Conservation (phyloP, 2,113 vertebrate species). For the Saguinus midas region DNA sequence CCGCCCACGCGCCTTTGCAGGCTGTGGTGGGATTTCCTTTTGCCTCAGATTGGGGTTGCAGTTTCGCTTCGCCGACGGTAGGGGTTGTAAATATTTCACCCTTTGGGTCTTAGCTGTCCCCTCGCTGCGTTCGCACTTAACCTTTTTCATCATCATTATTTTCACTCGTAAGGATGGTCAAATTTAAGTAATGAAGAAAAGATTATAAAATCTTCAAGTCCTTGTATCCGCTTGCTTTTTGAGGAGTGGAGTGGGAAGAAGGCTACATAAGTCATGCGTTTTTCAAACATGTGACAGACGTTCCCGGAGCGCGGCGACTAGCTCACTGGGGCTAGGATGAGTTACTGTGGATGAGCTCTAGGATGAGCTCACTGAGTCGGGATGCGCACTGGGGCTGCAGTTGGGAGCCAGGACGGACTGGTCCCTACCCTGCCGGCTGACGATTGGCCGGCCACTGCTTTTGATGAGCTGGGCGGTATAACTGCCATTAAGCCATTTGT, state of each 20-base stretch:
- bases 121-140: background rate
- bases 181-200: background rate
- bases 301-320: background rate
- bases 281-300: background rate
- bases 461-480: background rate
- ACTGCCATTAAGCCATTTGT: background rate
- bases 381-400: background rate
- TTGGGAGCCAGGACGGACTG: background rate
- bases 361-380: too few species aligned
- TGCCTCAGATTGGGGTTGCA: slow-evolving; percentile 37
- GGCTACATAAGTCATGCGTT: background rate
- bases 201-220: background rate
- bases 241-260: background rate
- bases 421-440: background rate
- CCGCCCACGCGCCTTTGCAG: background rate
- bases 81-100: background rate
- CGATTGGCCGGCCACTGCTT: background rate
- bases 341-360: too few species aligned
- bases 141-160: background rate
- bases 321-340: background rate
- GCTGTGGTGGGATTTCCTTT: background rate
- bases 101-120: background rate
- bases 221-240: background rate
- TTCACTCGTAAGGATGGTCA: background rate
- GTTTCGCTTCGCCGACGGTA: background rate